Conservation (phyloP, 1,140 invertebrate genomes). For the Reticulitermes speratus region DNA sequence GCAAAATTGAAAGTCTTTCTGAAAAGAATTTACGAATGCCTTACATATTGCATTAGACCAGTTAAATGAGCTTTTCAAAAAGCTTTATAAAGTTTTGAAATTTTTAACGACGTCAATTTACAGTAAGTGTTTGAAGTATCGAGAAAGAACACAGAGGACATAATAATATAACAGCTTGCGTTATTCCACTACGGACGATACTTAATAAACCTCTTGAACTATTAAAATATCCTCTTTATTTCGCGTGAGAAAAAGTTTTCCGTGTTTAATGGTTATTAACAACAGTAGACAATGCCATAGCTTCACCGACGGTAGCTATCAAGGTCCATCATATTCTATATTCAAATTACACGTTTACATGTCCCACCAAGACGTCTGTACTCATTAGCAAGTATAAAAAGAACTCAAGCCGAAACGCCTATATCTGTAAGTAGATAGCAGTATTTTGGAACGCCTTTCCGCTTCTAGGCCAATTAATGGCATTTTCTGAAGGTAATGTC, state of each 20-base stretch:
- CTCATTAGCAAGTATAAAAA: slow-evolving; percentile 2
- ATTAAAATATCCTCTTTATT: not conserved
- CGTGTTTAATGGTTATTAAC: not conserved
- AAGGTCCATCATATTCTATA: not conserved
- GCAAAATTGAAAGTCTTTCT: too few species aligned
- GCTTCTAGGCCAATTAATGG: not conserved
- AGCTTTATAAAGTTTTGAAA: not conserved
- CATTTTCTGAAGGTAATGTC: not conserved
- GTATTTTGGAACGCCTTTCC: not conserved
- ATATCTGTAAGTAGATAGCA: not conserved
- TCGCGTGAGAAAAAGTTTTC: not conserved
- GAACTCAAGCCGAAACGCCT: not conserved
- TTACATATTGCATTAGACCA: too few species aligned
- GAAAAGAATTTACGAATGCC: too few species aligned
- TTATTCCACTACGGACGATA: not conserved
- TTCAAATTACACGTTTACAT: not conserved
- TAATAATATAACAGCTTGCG: not conserved
- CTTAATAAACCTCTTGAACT: not conserved
- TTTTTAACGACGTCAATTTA: not conserved
- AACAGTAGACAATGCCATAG: not conserved
- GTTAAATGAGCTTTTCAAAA: too few species aligned
- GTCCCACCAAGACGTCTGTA: not conserved
- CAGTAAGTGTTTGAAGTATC: not conserved
- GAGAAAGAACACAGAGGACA: not conserved
- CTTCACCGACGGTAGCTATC: not conserved